Evolutionary conservation across 2,113 vertebrate species (phyloP).

Genomic region (Fregata magnificens): DNA sequence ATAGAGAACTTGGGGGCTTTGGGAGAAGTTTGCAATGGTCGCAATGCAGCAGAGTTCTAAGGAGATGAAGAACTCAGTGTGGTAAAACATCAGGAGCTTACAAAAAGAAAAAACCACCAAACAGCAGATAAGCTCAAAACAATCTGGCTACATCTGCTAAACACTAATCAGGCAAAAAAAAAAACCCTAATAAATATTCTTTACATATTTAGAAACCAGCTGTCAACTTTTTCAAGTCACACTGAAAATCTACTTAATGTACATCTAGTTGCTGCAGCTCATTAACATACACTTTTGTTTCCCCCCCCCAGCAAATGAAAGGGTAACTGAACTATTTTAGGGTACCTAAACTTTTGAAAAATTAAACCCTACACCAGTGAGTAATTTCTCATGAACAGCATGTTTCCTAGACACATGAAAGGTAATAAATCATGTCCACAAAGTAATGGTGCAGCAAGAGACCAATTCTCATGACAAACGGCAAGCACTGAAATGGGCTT

Average conservation of each 20-base stretch:
- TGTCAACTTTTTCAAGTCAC: background rate
- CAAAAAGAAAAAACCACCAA: background rate
- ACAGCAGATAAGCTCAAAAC: background rate
- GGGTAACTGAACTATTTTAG: background rate
- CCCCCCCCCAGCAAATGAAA: background rate
- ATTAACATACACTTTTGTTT: background rate
- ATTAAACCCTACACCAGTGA: background rate
- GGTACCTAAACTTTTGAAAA: background rate
- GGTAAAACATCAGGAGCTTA: background rate
- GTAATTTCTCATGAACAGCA: background rate
- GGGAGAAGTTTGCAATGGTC: background rate
- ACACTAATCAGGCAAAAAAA: background rate
- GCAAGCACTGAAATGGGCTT: background rate
- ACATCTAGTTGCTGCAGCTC: background rate
- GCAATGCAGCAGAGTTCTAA: background rate
- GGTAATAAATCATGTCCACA: background rate
- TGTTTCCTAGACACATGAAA: background rate
- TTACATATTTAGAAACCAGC: background rate
- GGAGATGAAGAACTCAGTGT: background rate
- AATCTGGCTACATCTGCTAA: background rate
- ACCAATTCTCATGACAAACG: background rate
- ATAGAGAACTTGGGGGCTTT: background rate
- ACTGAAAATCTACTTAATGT: background rate
- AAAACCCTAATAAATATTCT: background rate
- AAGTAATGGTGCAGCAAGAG: background rate